phyloP scores from a whole-genome alignment of 1,140 invertebrate genomes.

The Bombus waltoni region DNA sequence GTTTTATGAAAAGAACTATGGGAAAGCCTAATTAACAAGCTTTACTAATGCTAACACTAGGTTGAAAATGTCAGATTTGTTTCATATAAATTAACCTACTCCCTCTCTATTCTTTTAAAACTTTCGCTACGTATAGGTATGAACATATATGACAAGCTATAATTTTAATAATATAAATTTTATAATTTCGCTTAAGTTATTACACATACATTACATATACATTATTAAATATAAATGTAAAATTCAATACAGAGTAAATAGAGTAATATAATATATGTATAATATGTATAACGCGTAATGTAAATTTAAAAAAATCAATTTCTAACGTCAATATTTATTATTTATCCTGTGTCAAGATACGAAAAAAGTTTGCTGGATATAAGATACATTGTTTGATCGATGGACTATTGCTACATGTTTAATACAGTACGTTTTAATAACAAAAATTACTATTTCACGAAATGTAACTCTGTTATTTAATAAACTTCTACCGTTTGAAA shows the following conservation, averaged over 20 bases:
- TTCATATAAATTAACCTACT: not conserved
- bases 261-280: not conserved
- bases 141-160: not conserved
- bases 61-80: not conserved
- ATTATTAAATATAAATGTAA: not conserved
- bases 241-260: not conserved
- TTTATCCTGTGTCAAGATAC: not conserved
- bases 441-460: not conserved
- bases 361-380: not conserved
- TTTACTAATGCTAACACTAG: not conserved
- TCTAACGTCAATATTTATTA: not conserved
- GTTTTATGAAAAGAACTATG: not conserved
- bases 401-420: not conserved
- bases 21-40: not conserved
- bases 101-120: not conserved
- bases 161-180: not conserved
- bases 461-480: not conserved
- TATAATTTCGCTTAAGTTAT: too few species aligned
- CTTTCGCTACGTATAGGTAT: not conserved
- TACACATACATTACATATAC: too few species aligned
- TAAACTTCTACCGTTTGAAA: not conserved
- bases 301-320: not conserved
- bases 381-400: not conserved
- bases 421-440: not conserved
- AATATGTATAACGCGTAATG: not conserved